Evolutionary conservation across 1,140 invertebrate genomes (phyloP), one percentile per base, ranked within the genome.

Genomic region (Atopsyche davidsoni): DNA sequence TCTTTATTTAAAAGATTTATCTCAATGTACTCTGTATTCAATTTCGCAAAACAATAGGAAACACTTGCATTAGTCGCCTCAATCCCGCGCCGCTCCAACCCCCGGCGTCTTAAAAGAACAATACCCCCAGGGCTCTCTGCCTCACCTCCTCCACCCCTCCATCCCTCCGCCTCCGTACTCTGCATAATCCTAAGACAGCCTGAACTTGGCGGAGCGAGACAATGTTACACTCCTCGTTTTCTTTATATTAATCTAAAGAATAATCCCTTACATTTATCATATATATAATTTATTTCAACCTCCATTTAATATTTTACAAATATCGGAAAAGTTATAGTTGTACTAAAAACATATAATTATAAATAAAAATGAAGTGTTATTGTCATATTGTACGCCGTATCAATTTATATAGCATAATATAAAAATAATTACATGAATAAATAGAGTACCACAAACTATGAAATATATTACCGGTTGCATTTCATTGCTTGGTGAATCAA

Each of bases 201-300:
- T 34, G 32, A 34, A 46, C 44, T 46, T 36, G 31, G 22, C 16
- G 42, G 13, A 31, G 21, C 32, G 31, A 46, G 19, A 46, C 25
- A 46, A 46, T 34, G 25, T 31, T 22, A 14, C 17, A 21, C 44
- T 34, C 44, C 14, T 31, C 32, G 32, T 34, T 34, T 46, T 46
- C 44, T 46, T 46, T 34, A 25, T 31, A 31, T 34, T 34, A 34
- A 46, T 46, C 44, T 46, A 46, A 46, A 46, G 32, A 46, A 19
- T 46, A 46, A 46, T 46, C 32, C 24, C 6, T 28, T n/a, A 6
- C 24, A 28, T 6, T 28, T n/a, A 28, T 28, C n/a, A 7, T 28
- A n/a, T 28, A 28, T 28, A 28, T 28, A 28, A 7, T n/a, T 28
- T 7, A 28, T 28, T 7, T 7, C 24, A 7, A 28, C 6, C 24